Base-by-base conservation (phyloP, 2,113 vertebrate genomes). In the Strix uralensis region DNA sequence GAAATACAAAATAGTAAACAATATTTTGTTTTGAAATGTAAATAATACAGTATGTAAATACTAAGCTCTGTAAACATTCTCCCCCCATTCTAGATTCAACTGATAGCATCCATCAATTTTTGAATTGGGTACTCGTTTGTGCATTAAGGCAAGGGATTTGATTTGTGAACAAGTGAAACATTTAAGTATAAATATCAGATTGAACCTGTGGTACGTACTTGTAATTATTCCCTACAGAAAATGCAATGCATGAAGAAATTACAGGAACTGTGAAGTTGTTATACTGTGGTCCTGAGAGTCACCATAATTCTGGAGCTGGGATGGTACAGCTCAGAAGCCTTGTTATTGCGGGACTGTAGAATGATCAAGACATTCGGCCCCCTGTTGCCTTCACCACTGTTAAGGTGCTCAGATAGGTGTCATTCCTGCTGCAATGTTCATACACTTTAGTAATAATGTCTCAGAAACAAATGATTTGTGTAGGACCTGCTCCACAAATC, bases 361-460 rank as follows among this genome's bases (percentile, higher is more conserved):
- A 16, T 42, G 19, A 65, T 5, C 6, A 38, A n/a, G 19, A 49
- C 22, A 38, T 69, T 22, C 3, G 4, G 4, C 16, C 49, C 11
- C 34, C 27, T 4, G 25, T 52, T 55, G 54, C 77, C 52, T 72
- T 61, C 47, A 29, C 30, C 1, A 2, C 18, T 42, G 10, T n/a
- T 44, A 12, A 0, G 1, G 29, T 21, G 55, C 71, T 51, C 36
- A 11, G 58, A 11, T 29, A 6, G 1, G 4, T 34, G 11, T n/a
- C 20, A 27, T 25, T 11, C 54, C 22, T 62, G 44, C 36, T 67
- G 27, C 61, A 42, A 7, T 0, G 5, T 13, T 22, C 47, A 21
- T 17, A 36, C 8, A 3, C 34, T n/a, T 49, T 1, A 36, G 22
- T 23, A 29, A 18, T 47, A 32, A 23, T 2, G 4, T 29, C 54